These are phyloP conservation scores for Sinosuthora webbiana DNA, from an alignment of 2,113 vertebrate genomes.

Conservation along the genomic window DNA sequence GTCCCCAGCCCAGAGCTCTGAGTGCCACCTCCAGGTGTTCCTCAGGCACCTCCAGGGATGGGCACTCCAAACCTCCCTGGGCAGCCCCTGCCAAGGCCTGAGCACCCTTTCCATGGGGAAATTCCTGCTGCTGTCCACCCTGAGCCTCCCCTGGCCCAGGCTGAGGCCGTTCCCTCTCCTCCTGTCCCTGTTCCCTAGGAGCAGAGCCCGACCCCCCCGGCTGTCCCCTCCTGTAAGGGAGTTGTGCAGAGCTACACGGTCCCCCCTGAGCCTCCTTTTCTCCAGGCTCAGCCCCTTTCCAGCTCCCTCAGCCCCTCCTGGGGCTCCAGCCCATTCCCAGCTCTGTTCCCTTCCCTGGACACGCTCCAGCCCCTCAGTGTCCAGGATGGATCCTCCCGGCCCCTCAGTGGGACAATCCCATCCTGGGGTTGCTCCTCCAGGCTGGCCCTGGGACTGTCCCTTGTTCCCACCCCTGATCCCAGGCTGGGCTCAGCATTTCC, in stretches of 20 bases:
- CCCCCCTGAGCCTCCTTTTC: background rate
- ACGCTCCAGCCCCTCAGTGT: rapidly evolving
- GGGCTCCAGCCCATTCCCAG: background rate
- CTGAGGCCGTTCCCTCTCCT: background rate
- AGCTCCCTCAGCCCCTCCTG: background rate
- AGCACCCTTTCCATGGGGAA: background rate
- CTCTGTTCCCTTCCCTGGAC: rapidly evolving
- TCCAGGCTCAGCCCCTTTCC: background rate
- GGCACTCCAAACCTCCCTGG: background rate
- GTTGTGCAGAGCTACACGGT: background rate
- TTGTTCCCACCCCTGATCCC: background rate
- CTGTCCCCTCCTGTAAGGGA: background rate
- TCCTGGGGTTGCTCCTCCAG: background rate
- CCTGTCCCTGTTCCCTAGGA: background rate
- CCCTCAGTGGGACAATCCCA: background rate
- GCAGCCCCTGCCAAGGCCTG: rapidly evolving
- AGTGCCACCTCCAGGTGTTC: rapidly evolving
- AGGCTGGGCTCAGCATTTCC: background rate
- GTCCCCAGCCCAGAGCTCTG: background rate
- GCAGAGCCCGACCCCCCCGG: background rate
- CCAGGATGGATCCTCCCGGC: background rate
- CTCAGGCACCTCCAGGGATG: background rate
- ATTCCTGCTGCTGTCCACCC: background rate
- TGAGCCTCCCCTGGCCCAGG: background rate
- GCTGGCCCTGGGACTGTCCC: background rate